Percentiles rank a stretch among this genome's conserved stretches.
Conservation (phyloP, 2,797 vertebrate species). For the Dendrocincla tyrannina region DNA sequence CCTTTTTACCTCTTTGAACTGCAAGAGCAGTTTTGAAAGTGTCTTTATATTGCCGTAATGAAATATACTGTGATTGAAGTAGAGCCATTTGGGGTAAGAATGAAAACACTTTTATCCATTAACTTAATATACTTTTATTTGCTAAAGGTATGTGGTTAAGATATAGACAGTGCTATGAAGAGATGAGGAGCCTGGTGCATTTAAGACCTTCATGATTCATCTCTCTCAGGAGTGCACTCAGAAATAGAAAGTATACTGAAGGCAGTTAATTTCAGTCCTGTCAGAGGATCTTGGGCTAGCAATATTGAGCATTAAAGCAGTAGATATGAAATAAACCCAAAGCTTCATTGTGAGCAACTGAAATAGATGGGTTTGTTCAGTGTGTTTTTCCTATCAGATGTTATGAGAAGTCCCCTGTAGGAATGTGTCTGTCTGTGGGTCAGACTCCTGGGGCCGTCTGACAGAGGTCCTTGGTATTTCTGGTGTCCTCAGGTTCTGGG, state of each 20-base stretch:
- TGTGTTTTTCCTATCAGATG: not conserved
- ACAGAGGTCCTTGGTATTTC: not conserved
- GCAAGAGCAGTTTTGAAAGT: not conserved
- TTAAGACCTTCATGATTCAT: not conserved
- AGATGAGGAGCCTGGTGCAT: not conserved
- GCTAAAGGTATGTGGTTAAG: not conserved
- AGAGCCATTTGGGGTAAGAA: not conserved
- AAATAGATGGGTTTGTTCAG: not conserved
- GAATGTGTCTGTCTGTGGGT: not conserved
- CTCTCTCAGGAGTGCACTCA: not conserved
- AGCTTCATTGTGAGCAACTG: not conserved
- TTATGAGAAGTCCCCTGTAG: not conserved
- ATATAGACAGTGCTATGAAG: not conserved
- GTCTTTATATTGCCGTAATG: not conserved
- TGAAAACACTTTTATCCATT: not conserved
- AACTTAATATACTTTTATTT: not conserved
- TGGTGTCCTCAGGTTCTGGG: not conserved
- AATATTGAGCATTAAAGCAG: not conserved
- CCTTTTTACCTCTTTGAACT: not conserved
- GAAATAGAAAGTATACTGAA: slow-evolving; percentile 3
- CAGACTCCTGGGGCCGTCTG: accelerated
- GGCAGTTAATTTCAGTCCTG: slow-evolving; percentile 35
- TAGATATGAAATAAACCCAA: not conserved
- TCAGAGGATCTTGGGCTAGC: not conserved
- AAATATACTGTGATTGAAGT: not conserved